phyloP scores from a whole-genome alignment of 2,888 invertebrate species.

The Eupithecia vulgata region DNA sequence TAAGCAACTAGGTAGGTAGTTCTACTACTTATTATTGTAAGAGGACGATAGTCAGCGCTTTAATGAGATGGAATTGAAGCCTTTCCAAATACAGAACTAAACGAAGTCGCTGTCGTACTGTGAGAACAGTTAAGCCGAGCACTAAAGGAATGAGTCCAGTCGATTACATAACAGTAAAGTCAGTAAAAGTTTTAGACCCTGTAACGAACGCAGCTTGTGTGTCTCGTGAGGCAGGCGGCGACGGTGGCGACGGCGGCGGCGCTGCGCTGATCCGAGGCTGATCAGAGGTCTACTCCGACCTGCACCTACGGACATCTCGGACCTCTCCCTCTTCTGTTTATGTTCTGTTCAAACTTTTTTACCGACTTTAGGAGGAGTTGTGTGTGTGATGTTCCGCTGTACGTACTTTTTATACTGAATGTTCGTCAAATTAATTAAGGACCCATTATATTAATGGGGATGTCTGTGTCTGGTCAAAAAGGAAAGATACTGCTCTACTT shows the following conservation, averaged over 20 bases:
- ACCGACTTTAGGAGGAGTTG: no score
- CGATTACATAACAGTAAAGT: neutral
- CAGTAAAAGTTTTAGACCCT: neutral
- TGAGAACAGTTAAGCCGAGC: neutral
- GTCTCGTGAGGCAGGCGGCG: neutral
- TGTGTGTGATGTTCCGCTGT: no score
- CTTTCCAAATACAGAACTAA: constrained; percentile 20
- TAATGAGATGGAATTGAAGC: constrained; percentile 28
- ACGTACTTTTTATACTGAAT: no score
- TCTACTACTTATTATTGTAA: neutral
- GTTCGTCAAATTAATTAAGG: no score
- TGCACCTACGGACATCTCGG: no score
- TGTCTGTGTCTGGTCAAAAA: neutral
- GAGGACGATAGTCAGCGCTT: neutral
- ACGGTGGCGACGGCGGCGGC: no score
- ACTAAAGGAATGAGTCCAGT: neutral
- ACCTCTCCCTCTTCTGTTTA: no score
- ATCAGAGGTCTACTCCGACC: no score
- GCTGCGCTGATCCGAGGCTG: no score
- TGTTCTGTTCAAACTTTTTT: neutral
- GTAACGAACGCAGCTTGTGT: neutral
- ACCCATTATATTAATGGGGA: no score
- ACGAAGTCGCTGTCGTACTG: neutral
- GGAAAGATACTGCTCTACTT: neutral
- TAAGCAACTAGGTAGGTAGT: neutral